These are phyloP conservation scores for Pygmarrhopalites habei DNA, from an alignment of 1,140 invertebrate species.

Conservation along the genomic window DNA sequence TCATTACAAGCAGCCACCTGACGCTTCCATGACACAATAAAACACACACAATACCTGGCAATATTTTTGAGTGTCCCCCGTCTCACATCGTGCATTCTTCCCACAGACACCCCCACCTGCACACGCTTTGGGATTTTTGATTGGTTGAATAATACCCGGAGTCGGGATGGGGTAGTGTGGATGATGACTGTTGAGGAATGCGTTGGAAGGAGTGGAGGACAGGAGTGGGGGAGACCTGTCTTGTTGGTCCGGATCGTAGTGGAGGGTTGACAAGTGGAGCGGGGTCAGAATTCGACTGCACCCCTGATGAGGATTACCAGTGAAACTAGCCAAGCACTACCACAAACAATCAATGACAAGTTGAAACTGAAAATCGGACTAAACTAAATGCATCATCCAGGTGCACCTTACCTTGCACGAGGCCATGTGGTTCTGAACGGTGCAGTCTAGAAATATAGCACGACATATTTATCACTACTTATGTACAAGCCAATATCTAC, in stretches of 20 bases:
- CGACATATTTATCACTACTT: too few relatives aligned
- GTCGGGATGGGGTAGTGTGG: not conserved
- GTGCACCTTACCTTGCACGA: too few relatives aligned
- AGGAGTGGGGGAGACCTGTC: too few relatives aligned
- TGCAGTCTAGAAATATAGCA: too few relatives aligned
- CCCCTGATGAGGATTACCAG: slow-evolving; percentile 17
- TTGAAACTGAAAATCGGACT: too few relatives aligned
- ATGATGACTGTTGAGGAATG: slow-evolving; percentile 54
- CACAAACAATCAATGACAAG: too few relatives aligned
- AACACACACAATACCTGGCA: too few relatives aligned
- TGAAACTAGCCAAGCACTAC: slow-evolving; percentile 16
- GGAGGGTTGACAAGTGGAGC: not conserved
- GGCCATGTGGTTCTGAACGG: slow-evolving; percentile 51
- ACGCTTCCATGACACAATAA: too few relatives aligned
- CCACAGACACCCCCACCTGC: slow-evolving; percentile 1
- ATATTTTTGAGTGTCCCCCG: not conserved
- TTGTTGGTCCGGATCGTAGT: too few relatives aligned
- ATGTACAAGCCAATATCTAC: too few relatives aligned
- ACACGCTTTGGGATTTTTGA: not conserved
- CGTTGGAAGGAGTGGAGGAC: slow-evolving; percentile 55
- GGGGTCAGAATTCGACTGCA: not conserved
- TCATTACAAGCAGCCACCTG: too few relatives aligned
- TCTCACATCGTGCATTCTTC: slow-evolving; percentile 11
- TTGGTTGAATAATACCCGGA: not conserved
- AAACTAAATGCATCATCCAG: too few relatives aligned